Evolutionary conservation across 2,888 invertebrate species (phyloP), one percentile per base, ranked within the genome.

Genomic region (Alloscopus bannaensis): DNA sequence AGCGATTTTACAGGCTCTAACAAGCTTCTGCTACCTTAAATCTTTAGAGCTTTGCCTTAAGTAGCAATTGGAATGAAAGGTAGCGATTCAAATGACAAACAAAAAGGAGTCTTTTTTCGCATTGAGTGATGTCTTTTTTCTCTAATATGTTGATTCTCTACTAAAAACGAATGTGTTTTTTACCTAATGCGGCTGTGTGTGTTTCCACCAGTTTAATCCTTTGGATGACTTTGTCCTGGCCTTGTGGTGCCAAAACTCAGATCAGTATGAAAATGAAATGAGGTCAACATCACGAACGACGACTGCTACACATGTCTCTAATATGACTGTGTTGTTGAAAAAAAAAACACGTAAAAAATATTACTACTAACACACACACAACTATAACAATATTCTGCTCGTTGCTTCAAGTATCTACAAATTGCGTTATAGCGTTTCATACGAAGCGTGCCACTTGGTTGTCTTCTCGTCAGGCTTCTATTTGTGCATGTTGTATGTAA

Each of bases 171-270:
- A 6, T 24, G 24, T 20, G 24, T 20, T 60, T 11, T 8, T 3
- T 1, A n/a, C 22, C 36, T 55, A 20, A 11, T 4, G 3, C 24
- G 24, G 28, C 55, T 20, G 13, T 6, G 24, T 55, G 11, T 55
- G 20, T 28, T 57, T 50, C 8, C 57, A 20, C 22, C 16, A 31
- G 36, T 4, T 2, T 62, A 62, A 72, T 72, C 40, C 70, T 36
- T 72, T 60, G 26, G 66, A 47, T 64, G 69, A 69, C 69, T 77
- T 77, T 77, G 77, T 42, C 64, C 24, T 65, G 77, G 55, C 77
- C 77, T 77, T 77, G 70, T 77, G 18, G 29, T 70, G 70, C 64
- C 77, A 70, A 77, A 77, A 45, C 69, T 42, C 62, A 55, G 77
- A 65, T 77, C 55, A 52, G 36, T 60, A 68, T 65, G 42, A 62